A percentile compares a stretch with the other conserved stretches of the same genome.
phyloP scores from a whole-genome alignment of 2,797 vertebrate genomes.

The Sebastes nivosus region DNA sequence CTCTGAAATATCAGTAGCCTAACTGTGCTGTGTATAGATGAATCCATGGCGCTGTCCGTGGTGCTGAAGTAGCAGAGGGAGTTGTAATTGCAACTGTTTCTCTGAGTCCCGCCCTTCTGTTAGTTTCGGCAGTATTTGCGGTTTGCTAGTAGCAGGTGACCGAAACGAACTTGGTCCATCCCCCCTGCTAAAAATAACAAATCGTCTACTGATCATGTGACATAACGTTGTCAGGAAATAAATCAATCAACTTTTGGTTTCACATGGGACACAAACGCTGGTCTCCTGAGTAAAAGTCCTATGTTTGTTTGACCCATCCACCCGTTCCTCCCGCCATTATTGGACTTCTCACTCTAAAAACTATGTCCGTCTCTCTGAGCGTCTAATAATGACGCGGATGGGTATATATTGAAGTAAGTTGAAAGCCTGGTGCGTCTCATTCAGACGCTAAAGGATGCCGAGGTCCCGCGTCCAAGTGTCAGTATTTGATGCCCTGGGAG shows the following conservation, averaged over 20 bases:
- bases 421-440: background rate
- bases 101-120: background rate
- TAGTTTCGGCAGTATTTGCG: background rate
- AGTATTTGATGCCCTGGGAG: background rate
- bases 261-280: background rate
- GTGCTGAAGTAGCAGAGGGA: background rate
- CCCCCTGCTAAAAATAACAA: background rate
- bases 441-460: background rate
- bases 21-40: no score
- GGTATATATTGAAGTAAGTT: no score
- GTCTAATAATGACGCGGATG: background rate
- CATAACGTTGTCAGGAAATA: background rate
- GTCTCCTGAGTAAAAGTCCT: background rate
- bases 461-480: no score
- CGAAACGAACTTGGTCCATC: background rate
- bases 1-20: no score
- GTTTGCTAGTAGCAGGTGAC: background rate
- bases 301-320: background rate
- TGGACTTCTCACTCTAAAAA: background rate
- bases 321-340: background rate
- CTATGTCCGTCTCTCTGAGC: background rate
- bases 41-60: background rate
- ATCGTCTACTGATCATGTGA: rapidly evolving
- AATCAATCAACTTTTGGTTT: background rate
- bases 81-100: background rate